Evolutionary conservation across 2,113 vertebrate genomes (phyloP).

Genomic region (Corvus cornix): DNA sequence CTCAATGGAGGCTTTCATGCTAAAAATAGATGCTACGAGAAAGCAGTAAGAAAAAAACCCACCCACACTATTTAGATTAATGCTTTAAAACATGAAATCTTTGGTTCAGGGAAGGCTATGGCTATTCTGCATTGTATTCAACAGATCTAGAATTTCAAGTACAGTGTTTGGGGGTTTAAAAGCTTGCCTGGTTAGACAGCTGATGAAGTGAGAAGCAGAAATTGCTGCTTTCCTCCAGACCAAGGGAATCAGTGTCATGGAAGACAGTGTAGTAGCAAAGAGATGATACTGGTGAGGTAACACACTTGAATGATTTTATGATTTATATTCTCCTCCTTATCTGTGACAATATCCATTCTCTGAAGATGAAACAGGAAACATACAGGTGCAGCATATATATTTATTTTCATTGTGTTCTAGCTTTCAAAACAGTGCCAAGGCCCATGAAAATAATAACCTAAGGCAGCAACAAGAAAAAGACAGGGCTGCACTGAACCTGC

Average conservation of each 20-base stretch:
- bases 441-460: slow-evolving; percentile 17
- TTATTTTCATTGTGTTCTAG: slow-evolving; percentile 52
- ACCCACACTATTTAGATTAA: background rate
- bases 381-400: slow-evolving; percentile 19
- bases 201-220: slow-evolving; percentile 53
- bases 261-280: slow-evolving; percentile 19
- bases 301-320: slow-evolving; percentile 46
- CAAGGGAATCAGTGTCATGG: slow-evolving; percentile 46
- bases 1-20: background rate
- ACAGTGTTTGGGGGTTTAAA: slow-evolving; percentile 36
- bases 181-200: slow-evolving; percentile 44
- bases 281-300: background rate
- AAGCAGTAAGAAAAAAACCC: background rate
- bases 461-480: background rate
- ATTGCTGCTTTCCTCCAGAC: slow-evolving; percentile 37
- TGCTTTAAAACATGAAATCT: background rate
- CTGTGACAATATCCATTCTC: slow-evolving; percentile 57
- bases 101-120: background rate
- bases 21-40: background rate
- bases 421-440: slow-evolving; percentile 16
- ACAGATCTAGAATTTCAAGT: slow-evolving; percentile 2
- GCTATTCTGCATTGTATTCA: background rate
- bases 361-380: slow-evolving; percentile 53
- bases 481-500: background rate
- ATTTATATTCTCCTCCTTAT: slow-evolving; percentile 57